phyloP scores from a whole-genome alignment of 2,113 vertebrate genomes.

The Eulacestoma nigropectus region DNA sequence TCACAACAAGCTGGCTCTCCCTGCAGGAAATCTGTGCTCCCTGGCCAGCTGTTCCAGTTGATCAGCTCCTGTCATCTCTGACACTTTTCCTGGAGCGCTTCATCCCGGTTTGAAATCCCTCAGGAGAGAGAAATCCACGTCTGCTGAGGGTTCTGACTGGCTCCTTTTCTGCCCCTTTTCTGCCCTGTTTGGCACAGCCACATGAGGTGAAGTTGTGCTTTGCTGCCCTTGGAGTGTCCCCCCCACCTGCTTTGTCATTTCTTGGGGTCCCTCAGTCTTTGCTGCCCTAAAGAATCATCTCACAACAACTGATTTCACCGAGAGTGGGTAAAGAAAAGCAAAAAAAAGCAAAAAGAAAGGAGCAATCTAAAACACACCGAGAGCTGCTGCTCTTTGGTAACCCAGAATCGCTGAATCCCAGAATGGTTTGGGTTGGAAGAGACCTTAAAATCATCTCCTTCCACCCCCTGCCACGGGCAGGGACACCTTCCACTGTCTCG shows the following conservation, averaged over 20 bases:
- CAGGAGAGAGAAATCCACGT: neutral
- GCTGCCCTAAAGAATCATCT: neutral
- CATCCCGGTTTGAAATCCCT: neutral
- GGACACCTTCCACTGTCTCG: neutral
- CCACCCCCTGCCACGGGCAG: neutral
- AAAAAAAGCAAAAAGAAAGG: neutral
- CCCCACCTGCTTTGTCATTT: neutral
- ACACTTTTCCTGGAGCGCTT: neutral
- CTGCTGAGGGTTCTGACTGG: neutral
- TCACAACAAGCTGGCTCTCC: neutral
- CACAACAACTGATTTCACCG: neutral
- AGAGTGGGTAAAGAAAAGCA: neutral
- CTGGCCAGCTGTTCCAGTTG: slow-evolving; percentile 4
- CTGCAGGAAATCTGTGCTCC: neutral
- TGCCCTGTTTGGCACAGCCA: neutral
- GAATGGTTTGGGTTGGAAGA: neutral
- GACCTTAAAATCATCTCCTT: neutral
- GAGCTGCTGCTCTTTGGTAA: neutral
- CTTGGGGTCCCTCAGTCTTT: neutral
- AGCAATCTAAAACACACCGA: fast-evolving
- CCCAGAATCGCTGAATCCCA: neutral
- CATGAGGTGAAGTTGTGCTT: neutral
- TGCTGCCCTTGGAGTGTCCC: neutral
- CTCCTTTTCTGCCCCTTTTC: neutral
- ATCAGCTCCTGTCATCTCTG: neutral